Base-by-base conservation (phyloP, 2,888 invertebrate genomes). In the Amblyteles armatorius region DNA sequence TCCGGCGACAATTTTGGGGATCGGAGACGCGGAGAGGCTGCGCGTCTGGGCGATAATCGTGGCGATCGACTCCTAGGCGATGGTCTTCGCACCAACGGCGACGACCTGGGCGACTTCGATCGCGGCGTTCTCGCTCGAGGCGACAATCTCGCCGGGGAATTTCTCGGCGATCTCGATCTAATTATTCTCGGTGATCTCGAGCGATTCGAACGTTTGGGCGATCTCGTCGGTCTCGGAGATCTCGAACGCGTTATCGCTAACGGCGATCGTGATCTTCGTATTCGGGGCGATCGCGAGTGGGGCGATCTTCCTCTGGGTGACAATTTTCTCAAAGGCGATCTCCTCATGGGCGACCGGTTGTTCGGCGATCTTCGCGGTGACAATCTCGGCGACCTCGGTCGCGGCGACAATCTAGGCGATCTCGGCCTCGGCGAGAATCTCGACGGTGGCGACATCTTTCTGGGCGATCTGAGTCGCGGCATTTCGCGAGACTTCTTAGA, bases 371-470 rank as follows among this genome's bases (percentile, higher is more conserved):
- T 84, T 36, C 87, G 89, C 29, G 88, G 89, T 19, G 90, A 91
- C 26, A 91, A 90, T 72, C 92, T 88, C 19, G 94, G 90, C 22
- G 94, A 94, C 87, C 93, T 93, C 7, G 94, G 93, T 63, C 94
- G 88, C 11, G 93, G 88, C 6, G 65, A 65, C 69, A 79, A 80
- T 26, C 87, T 84, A 7, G 79, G 63, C 0, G 88, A 87, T 33
- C 93, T 93, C 4, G 94, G 93, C 69, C 94, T 88, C 13, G 93
- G 87, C 4, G 60, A 57, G 72, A 88, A 89, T 80, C 86, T 86
- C 44, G 85, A 77, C 19, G 83, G 81, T 1, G 93, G 88, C 4
- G 63, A 52, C 65, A 74, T 81, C 48, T 88, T 85, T 48, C 90
- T 74, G 7, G 81, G 69, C 0, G 89, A 88, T 22, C 74, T 29